Evolutionary conservation across 1,140 invertebrate species (phyloP).

Genomic region (Zaprionus vittiger): DNA sequence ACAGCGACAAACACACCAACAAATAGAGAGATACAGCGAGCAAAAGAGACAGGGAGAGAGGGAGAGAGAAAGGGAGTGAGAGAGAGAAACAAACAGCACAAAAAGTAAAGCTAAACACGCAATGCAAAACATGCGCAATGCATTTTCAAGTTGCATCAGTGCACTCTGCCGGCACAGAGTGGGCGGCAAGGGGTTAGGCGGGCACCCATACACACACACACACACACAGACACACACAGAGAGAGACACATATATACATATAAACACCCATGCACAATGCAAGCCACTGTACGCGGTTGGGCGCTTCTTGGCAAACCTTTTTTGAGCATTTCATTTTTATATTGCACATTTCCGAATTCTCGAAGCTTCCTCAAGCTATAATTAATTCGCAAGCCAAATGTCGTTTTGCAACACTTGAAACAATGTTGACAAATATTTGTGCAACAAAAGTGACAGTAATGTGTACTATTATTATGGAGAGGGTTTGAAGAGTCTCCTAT

Average conservation of each 20-base stretch:
- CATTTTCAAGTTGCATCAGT: conserved; percentile 73
- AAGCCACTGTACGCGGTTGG: conserved; percentile 53
- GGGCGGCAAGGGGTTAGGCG: neutral
- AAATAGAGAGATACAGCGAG: neutral
- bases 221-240: neutral
- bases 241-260: neutral
- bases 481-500: no score
- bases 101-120: conserved; percentile 58
- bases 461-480: no score
- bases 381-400: neutral
- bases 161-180: conserved; percentile 2
- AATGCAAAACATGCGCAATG: conserved; percentile 71
- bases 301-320: conserved; percentile 53
- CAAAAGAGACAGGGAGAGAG: neutral
- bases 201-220: neutral
- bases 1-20: neutral
- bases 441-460: neutral
- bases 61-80: neutral
- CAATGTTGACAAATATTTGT: neutral
- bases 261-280: conserved; percentile 46
- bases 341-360: conserved; percentile 12
- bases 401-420: neutral
- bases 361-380: neutral
- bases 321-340: neutral
- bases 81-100: neutral